Evolutionary conservation across 2,797 vertebrate species (phyloP), one percentile per base, ranked within the genome.

Genomic region (Silurus lanzhouensis): DNA sequence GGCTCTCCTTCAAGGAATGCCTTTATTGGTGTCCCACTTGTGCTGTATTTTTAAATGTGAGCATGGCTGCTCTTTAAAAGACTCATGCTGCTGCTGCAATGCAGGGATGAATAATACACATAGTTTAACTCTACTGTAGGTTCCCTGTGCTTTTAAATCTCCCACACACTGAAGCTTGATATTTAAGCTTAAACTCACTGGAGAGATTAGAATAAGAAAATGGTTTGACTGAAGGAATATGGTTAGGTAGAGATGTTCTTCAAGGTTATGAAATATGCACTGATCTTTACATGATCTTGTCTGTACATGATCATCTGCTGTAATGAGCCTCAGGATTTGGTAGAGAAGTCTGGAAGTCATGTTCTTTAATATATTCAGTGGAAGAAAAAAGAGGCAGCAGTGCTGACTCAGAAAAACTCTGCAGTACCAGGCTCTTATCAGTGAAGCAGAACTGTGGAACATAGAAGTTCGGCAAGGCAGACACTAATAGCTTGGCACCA

Each of bases 21-120:
- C 93, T 92, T 93, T 93, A 90, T 93, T 93, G 91, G 90, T 94
- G 93, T 88, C 92, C 93, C 91, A 94, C 87, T 95, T 95, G 87
- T 88, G 83, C 71, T 12, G 58, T 85, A 75, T 85, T 88, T 82
- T n/a, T 80, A 64, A 80, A 25, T 63, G 22, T 80, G 60, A 78
- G 68, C 83, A 88, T 2, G 81, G 64, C 80, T 55, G 27, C 70
- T 81, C 80, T 87, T 84, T 79, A 63, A 85, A 86, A 82, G 86
- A 85, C 86, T 85, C 82, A 85, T 61, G 58, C 75, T 76, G 63
- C 79, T 83, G 87, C 84, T 87, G 89, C 89, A 90, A 83, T 88
- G 86, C 89, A 88, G 87, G 58, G 84, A 85, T 87, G 87, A 88
- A 88, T 88, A 89, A 88, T 89, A 83, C 86, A 83, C 76, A 82